Evolutionary conservation across 2,797 vertebrate genomes (phyloP).

Genomic region (Capromys pilorides): DNA sequence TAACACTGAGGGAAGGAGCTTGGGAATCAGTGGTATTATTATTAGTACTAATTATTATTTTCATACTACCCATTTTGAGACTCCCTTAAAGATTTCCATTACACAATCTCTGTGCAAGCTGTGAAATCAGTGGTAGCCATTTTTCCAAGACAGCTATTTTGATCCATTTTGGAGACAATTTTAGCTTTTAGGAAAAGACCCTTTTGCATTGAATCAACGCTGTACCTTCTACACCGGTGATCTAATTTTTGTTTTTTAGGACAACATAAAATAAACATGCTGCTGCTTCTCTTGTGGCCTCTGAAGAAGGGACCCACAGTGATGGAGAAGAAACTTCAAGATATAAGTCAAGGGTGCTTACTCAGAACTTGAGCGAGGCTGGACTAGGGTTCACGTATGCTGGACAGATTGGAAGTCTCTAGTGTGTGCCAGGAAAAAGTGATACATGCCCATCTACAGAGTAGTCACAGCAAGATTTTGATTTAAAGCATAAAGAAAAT

Average conservation of each 20-base stretch:
- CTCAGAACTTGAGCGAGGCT: not conserved
- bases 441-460: not conserved
- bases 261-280: not conserved
- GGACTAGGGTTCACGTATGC: no score
- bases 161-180: conserved; percentile 2
- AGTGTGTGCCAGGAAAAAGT: not conserved
- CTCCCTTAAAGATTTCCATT: not conserved
- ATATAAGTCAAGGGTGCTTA: not conserved
- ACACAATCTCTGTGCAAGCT: not conserved
- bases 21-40: not conserved
- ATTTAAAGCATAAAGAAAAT: not conserved
- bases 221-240: not conserved
- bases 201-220: not conserved
- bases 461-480: not conserved
- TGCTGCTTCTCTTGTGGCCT: not conserved
- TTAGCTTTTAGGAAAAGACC: conserved; percentile 15
- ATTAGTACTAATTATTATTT: not conserved
- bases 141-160: conserved; percentile 9
- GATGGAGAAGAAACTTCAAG: not conserved
- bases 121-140: not conserved
- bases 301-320: not conserved
- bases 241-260: not conserved
- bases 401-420: not conserved
- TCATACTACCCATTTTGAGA: not conserved
- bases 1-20: not conserved